These are phyloP conservation scores for Typhlomys cinereus DNA, from an alignment of 2,113 vertebrate genomes.

Conservation along the genomic window DNA sequence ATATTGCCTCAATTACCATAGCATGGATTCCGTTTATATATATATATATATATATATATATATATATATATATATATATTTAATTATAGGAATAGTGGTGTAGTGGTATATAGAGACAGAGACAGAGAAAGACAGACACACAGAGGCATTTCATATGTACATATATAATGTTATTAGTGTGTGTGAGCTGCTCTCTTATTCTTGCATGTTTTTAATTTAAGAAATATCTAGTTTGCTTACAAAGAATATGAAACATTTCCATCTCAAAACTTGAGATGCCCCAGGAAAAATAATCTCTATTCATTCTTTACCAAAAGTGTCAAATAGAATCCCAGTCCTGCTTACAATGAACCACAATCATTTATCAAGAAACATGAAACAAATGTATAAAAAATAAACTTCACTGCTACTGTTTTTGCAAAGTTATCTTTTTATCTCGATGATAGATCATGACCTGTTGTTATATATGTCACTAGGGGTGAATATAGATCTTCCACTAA, in stretches of 20 bases:
- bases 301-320: neutral
- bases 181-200: neutral
- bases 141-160: too few species aligned
- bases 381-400: neutral
- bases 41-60: too few species aligned
- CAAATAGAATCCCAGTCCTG: neutral
- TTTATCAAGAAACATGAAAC: neutral
- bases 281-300: neutral
- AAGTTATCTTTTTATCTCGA: neutral
- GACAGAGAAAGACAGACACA: too few species aligned
- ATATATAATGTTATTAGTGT: neutral
- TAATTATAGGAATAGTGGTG: too few species aligned
- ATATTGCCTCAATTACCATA: too few species aligned
- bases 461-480: neutral
- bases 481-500: neutral
- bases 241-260: slow-evolving; percentile 3
- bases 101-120: too few species aligned
- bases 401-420: neutral
- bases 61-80: too few species aligned
- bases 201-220: neutral
- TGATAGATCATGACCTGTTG: neutral
- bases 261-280: too few species aligned
- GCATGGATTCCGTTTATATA: too few species aligned
- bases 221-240: neutral
- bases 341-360: neutral